Evolutionary conservation across 2,113 vertebrate genomes (phyloP).

Genomic region (Hirundichthys speculiger): DNA sequence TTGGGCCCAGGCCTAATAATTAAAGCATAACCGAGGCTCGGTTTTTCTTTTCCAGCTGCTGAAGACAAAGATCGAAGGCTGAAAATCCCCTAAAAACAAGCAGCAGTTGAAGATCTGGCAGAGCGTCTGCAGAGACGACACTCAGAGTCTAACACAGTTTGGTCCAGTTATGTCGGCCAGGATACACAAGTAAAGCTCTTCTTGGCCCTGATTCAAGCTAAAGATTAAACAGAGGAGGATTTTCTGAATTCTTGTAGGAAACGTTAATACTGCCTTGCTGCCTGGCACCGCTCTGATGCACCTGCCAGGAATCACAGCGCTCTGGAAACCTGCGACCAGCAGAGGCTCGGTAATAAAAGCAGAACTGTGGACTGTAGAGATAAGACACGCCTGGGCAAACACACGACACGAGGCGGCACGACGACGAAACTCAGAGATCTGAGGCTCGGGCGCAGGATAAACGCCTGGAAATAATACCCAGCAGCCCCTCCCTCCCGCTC

Average conservation of each 20-base stretch:
- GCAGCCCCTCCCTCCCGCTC: neutral
- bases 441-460: too few species aligned
- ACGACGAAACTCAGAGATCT: neutral
- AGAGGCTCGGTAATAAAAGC: slow-evolving; percentile 1
- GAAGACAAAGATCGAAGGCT: too few species aligned
- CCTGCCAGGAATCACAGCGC: neutral
- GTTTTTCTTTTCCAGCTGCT: too few species aligned
- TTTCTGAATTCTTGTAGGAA: slow-evolving; percentile 63
- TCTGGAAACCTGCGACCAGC: neutral
- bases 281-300: neutral
- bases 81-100: too few species aligned
- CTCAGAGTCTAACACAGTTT: too few species aligned
- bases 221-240: slow-evolving; percentile 58
- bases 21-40: too few species aligned
- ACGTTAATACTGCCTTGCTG: slow-evolving; percentile 33
- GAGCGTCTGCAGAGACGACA: too few species aligned
- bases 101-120: too few species aligned
- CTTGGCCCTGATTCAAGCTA: slow-evolving; percentile 34
- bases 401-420: slow-evolving; percentile 11
- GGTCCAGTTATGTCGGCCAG: too few species aligned
- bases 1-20: too few species aligned
- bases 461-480: neutral
- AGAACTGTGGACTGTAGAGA: slow-evolving; percentile 42
- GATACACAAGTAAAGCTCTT: slow-evolving; percentile 6
- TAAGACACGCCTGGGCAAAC: slow-evolving; percentile 56